A percentile compares a stretch with the other conserved stretches of the same genome.
These are phyloP conservation scores for Atherix ibis DNA, from an alignment of 2,888 invertebrate species.

Conservation along the genomic window DNA sequence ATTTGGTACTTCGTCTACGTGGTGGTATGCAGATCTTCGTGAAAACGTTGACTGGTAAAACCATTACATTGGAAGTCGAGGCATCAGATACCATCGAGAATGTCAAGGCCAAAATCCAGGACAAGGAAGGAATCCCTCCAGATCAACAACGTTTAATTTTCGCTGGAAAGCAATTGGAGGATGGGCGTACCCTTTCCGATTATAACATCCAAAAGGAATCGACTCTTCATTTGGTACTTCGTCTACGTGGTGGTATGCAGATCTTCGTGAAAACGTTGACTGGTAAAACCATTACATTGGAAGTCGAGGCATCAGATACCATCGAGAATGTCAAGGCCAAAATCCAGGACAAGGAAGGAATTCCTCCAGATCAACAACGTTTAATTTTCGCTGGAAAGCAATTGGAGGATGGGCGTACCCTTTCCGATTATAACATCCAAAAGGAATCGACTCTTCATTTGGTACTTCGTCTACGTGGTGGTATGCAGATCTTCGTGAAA, in stretches of 20 bases:
- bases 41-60: conserved; percentile 9
- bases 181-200: conserved; percentile 13
- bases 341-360: conserved; percentile 21
- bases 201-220: conserved; percentile 18
- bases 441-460: conserved; percentile 15
- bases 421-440: conserved; percentile 16
- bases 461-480: conserved; percentile 14
- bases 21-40: conserved; percentile 11
- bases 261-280: conserved; percentile 23
- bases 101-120: conserved; percentile 9
- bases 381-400: conserved; percentile 21
- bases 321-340: conserved; percentile 20
- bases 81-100: conserved; percentile 10
- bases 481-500: conserved; percentile 10
- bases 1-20: conserved; percentile 9
- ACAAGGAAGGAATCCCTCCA: conserved; percentile 9
- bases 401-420: conserved; percentile 18
- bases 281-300: conserved; percentile 18
- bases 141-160: conserved; percentile 10
- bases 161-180: conserved; percentile 9
- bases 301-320: conserved; percentile 16
- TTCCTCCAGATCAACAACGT: conserved; percentile 22
- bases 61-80: conserved; percentile 9
- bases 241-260: conserved; percentile 20
- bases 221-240: conserved; percentile 15